These are phyloP conservation scores for Pempheris klunzingeri DNA, from an alignment of 2,797 vertebrate species.

Conservation along the genomic window DNA sequence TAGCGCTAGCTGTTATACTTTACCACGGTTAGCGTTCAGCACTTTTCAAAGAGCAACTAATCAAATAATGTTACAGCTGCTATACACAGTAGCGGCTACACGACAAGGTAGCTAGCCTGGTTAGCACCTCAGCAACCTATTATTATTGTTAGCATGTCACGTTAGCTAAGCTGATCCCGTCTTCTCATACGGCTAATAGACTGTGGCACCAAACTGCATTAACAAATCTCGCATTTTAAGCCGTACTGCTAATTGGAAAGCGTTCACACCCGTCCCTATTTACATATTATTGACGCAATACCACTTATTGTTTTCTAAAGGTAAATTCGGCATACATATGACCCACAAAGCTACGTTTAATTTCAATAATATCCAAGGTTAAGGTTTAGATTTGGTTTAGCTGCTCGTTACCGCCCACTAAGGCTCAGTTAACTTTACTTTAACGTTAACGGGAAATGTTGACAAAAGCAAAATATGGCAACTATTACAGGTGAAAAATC, in stretches of 20 bases:
- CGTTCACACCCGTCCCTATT: fast-evolving
- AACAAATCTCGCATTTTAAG: slow-evolving; percentile 9
- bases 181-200: slow-evolving; percentile 1
- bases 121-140: slow-evolving; percentile 3
- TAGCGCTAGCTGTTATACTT: not conserved
- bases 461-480: not conserved
- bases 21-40: not conserved
- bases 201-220: not conserved
- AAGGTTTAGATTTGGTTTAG: not conserved
- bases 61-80: not conserved
- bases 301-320: fast-evolving
- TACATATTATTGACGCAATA: fast-evolving
- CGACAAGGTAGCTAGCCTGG: not conserved
- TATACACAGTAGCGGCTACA: fast-evolving
- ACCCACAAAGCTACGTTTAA: fast-evolving
- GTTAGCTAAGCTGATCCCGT: slow-evolving; percentile 30
- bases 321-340: slow-evolving; percentile 10
- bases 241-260: fast-evolving
- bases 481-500: fast-evolving
- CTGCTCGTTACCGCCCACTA: slow-evolving; percentile 29
- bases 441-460: not conserved
- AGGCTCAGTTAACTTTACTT: not conserved
- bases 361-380: not conserved
- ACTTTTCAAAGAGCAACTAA: not conserved
- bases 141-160: slow-evolving; percentile 44